A percentile compares a stretch with the other conserved stretches of the same genome.
phyloP scores from a whole-genome alignment of 2,888 invertebrate genomes.

The Heteromyza rotundicornis region DNA sequence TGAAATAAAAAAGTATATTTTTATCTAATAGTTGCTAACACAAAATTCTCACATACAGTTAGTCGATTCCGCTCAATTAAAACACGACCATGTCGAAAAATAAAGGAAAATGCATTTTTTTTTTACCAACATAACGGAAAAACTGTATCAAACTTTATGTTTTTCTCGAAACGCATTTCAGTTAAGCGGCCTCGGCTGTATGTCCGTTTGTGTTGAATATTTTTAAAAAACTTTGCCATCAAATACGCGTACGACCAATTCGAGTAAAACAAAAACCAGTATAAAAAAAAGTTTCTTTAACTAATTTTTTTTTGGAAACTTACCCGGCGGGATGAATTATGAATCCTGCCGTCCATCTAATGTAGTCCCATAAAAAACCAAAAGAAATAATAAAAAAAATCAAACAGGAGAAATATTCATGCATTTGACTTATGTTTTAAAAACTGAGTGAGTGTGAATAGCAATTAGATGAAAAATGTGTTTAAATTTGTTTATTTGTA shows the following conservation, averaged over 20 bases:
- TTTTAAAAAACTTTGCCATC: conserved; percentile 36
- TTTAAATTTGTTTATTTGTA: background rate
- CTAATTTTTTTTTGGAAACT: conserved; percentile 48
- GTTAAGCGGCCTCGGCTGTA: no score
- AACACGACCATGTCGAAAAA: no score
- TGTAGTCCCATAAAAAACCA: conserved; percentile 64
- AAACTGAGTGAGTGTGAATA: background rate
- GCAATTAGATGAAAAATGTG: background rate
- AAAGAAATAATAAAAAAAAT: conserved; percentile 61
- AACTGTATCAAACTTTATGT: no score
- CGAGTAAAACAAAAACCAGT: background rate
- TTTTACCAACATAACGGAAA: no score
- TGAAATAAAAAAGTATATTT: no score
- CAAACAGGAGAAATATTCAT: conserved; percentile 62
- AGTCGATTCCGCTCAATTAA: no score
- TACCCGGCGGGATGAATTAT: conserved; percentile 64
- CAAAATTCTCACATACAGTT: no score
- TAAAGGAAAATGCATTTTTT: no score
- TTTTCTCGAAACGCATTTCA: no score
- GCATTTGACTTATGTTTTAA: conserved; percentile 37
- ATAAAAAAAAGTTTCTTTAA: background rate
- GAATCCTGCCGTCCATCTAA: conserved; percentile 65
- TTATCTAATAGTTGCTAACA: no score
- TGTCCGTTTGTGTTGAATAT: no score
- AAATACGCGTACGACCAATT: background rate